Evolutionary conservation across 2,113 vertebrate species (phyloP).

Genomic region (Eleginops maclovinus): DNA sequence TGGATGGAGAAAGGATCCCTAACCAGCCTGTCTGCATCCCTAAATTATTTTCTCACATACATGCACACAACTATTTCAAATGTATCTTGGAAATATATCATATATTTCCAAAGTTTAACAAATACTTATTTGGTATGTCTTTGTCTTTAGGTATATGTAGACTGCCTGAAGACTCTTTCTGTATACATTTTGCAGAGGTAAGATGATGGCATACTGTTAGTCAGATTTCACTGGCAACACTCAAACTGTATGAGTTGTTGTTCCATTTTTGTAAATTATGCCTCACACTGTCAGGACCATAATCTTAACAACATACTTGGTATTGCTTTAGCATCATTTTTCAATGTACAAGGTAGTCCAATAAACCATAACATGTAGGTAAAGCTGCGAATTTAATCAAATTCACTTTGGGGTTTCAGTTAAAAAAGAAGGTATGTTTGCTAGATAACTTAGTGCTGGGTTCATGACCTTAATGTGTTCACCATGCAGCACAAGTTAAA

Average conservation of each 20-base stretch:
- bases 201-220: too few relatives aligned
- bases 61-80: not conserved
- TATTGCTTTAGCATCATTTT: too few relatives aligned
- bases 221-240: too few relatives aligned
- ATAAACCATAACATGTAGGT: too few relatives aligned
- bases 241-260: too few relatives aligned
- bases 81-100: not conserved
- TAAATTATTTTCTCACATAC: constrained; percentile 25
- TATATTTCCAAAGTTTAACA: not conserved
- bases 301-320: too few relatives aligned
- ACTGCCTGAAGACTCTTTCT: not conserved
- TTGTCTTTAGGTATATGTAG: not conserved
- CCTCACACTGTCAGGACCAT: too few relatives aligned
- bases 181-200: not conserved
- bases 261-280: too few relatives aligned
- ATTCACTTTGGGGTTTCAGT: not conserved
- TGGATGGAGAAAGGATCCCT: constrained; percentile 35
- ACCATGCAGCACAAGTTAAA: too few relatives aligned
- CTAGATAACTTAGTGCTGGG: not conserved
- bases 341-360: too few relatives aligned
- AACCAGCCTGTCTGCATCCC: constrained; percentile 35
- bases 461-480: not conserved
- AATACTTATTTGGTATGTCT: not conserved
- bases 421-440: not conserved
- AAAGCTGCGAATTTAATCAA: too few relatives aligned